Evolutionary conservation across 2,113 vertebrate species (phyloP).

Genomic region (Ammodytes dubius): DNA sequence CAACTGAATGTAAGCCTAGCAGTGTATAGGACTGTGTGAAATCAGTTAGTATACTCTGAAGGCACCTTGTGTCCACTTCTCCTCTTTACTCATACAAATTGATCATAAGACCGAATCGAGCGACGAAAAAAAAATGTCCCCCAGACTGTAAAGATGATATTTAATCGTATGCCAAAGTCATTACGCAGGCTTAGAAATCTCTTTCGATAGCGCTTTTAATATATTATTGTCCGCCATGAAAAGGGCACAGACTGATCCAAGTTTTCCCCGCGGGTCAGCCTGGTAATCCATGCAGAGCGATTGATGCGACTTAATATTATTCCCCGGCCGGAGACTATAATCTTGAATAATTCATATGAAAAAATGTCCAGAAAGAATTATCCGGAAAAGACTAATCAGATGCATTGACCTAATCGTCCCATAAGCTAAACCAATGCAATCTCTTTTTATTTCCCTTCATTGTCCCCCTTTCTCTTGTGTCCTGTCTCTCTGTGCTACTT

Average conservation of each 20-base stretch:
- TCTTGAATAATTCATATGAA: conserved; percentile 18
- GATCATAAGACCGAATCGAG: background rate
- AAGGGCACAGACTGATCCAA: conserved; percentile 9
- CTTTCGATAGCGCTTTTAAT: background rate
- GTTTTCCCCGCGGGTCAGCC: background rate
- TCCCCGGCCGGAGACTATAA: background rate
- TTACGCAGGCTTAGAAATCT: conserved; percentile 20
- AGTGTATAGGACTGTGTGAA: background rate
- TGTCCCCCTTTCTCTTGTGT: too few relatives aligned
- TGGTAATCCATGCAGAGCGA: background rate
- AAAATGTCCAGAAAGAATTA: conserved; percentile 10
- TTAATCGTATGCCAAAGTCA: background rate
- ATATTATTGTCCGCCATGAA: background rate
- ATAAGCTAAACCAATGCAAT: background rate
- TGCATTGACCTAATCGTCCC: background rate
- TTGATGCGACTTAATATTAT: conserved; percentile 9
- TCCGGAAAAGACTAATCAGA: conserved; percentile 19
- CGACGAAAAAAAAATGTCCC: background rate
- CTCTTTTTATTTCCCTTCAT: background rate
- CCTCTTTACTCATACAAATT: background rate
- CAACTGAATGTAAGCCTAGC: background rate
- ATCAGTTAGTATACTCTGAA: background rate
- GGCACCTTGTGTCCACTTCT: background rate
- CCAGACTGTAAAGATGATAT: background rate
- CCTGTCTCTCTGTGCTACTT: background rate